Conservation (phyloP, 1,140 invertebrate genomes). For the Platyscapa corneri region DNA sequence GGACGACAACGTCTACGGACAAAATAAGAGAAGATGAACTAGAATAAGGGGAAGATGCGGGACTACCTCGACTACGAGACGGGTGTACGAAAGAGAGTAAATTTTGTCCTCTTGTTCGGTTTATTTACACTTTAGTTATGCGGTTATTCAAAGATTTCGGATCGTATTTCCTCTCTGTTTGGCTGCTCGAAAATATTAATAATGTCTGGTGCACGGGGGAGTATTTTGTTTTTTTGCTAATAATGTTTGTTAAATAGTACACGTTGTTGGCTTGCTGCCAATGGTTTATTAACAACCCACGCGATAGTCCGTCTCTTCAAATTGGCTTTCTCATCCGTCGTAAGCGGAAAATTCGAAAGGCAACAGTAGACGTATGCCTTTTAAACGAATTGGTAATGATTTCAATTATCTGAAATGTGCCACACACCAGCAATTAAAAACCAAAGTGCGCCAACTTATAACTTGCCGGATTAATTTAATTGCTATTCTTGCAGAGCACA, state of each 20-base stretch:
- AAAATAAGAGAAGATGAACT: neutral
- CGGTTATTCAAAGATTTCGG: neutral
- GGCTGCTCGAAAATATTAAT: neutral
- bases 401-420: neutral
- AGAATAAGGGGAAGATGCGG: neutral
- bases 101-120: neutral
- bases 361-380: no score
- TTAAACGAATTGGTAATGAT: neutral
- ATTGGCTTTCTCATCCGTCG: no score
- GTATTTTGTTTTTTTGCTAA: no score
- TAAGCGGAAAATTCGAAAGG: no score
- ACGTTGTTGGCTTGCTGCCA: no score
- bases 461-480: neutral
- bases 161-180: neutral
- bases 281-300: no score
- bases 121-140: neutral
- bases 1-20: neutral
- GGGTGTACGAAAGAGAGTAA: neutral
- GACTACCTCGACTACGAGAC: neutral
- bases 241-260: no score
- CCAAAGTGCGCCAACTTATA: neutral
- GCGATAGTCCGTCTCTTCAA: no score
- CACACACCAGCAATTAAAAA: neutral
- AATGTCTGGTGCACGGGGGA: no score
- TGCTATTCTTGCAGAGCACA: neutral